phyloP scores from a whole-genome alignment of 2,888 invertebrate species.

The Junonia oenone region DNA sequence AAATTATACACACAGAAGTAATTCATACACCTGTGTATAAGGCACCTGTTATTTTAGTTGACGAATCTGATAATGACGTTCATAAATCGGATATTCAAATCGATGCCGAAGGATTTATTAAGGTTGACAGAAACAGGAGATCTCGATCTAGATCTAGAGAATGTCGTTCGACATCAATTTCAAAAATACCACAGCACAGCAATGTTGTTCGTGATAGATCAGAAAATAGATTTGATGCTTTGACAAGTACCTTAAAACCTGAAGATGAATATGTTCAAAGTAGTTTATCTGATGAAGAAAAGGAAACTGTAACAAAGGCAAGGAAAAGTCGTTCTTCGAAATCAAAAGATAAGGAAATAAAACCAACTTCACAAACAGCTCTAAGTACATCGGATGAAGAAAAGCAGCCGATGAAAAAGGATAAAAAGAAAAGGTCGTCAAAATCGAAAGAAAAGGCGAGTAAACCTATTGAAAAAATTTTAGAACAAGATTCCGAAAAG shows the following conservation, averaged over 20 bases:
- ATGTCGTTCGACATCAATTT: conserved; percentile 47
- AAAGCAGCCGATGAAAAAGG: conserved; percentile 49
- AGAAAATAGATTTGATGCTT: conserved; percentile 57
- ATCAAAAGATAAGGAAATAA: conserved; percentile 62
- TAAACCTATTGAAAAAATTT: conserved; percentile 28
- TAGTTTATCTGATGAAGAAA: conserved; percentile 40
- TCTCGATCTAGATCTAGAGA: conserved; percentile 80
- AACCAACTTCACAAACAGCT: conserved; percentile 35
- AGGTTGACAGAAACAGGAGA: conserved; percentile 66
- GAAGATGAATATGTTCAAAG: conserved; percentile 39
- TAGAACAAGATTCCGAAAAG: conserved; percentile 23
- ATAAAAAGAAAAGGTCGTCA: conserved; percentile 55
- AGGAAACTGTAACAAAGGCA: conserved; percentile 38
- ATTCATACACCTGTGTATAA: conserved; percentile 31
- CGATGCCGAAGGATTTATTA: conserved; percentile 71
- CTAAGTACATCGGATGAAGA: conserved; percentile 48
- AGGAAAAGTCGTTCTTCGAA: conserved; percentile 58
- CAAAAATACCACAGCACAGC: conserved; percentile 38
- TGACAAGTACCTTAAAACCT: conserved; percentile 46
- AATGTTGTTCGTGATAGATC: conserved; percentile 49
- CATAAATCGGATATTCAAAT: conserved; percentile 46
- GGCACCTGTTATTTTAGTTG: conserved; percentile 59
- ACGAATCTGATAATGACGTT: conserved; percentile 47
- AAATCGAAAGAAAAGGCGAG: conserved; percentile 40
- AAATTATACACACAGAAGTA: conserved; percentile 36